phyloP scores from a whole-genome alignment of 2,113 vertebrate species.

The Myotis lucifugus region DNA sequence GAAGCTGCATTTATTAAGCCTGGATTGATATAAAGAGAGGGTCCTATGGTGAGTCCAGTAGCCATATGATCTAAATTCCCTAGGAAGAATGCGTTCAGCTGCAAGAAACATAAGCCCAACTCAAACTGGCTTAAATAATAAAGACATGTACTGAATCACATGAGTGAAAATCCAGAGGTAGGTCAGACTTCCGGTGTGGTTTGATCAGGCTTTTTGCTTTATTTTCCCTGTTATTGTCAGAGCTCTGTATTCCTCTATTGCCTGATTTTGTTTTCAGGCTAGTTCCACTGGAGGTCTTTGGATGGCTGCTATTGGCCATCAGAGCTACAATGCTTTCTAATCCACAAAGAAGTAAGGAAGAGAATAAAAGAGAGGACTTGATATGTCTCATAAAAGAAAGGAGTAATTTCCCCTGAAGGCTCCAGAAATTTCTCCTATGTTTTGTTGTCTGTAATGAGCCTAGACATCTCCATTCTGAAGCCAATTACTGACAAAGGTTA shows the following conservation, averaged over 20 bases:
- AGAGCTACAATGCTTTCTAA: neutral
- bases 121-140: neutral
- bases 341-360: constrained; percentile 3
- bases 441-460: neutral
- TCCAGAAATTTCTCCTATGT: neutral
- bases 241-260: neutral
- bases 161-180: neutral
- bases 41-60: neutral
- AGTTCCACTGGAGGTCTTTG: neutral
- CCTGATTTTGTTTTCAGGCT: neutral
- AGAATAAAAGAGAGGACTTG: neutral
- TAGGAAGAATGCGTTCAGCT: neutral
- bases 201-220: neutral
- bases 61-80: neutral
- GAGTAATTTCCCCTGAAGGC: neutral
- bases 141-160: neutral
- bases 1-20: neutral
- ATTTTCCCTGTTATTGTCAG: neutral
- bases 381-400: neutral
- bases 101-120: neutral
- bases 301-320: neutral
- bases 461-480: neutral
- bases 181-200: neutral
- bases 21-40: neutral
- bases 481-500: neutral